Percentiles rank a stretch among this genome's conserved stretches.
Conservation (phyloP, 2,797 vertebrate genomes). For the Euphonia xanthogaster region DNA sequence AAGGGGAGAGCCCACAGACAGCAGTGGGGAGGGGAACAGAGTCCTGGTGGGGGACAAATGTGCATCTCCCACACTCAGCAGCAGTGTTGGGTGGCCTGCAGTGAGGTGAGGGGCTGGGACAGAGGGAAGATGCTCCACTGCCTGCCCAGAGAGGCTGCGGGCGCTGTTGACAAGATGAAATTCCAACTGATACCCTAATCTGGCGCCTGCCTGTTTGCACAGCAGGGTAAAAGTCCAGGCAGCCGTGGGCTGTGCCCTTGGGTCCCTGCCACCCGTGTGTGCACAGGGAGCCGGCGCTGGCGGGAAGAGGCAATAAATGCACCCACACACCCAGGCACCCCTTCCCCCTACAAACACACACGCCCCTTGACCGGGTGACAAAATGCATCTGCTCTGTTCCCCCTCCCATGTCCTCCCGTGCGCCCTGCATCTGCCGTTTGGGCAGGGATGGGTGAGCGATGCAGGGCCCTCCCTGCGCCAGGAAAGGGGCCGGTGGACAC, state of each 20-base stretch:
- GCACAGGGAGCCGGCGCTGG: constrained; percentile 9
- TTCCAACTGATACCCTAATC: constrained; percentile 70
- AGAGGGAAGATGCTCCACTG: neutral
- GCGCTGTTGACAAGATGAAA: constrained; percentile 56
- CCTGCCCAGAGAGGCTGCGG: neutral
- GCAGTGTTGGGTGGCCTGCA: fast-evolving
- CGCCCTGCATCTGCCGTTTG: neutral
- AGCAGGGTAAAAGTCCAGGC: constrained; percentile 73
- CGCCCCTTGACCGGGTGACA: neutral
- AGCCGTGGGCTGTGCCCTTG: constrained; percentile 4
- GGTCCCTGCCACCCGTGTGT: constrained; percentile 27
- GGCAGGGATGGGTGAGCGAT: neutral
- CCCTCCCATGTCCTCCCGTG: neutral
- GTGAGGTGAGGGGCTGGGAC: neutral
- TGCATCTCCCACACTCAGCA: neutral
- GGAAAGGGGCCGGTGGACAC: neutral
- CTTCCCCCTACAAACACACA: constrained; percentile 54
- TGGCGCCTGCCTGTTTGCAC: constrained; percentile 72
- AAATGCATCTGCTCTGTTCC: neutral
- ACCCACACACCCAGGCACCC: constrained; percentile 13
- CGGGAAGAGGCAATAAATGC: constrained; percentile 58
- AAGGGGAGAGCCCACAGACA: neutral
- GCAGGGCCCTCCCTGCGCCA: neutral
- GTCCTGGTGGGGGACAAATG: fast-evolving
- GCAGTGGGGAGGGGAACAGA: neutral